Base-by-base conservation (phyloP, 1,140 invertebrate species). In the Tetragnatha versicolor region DNA sequence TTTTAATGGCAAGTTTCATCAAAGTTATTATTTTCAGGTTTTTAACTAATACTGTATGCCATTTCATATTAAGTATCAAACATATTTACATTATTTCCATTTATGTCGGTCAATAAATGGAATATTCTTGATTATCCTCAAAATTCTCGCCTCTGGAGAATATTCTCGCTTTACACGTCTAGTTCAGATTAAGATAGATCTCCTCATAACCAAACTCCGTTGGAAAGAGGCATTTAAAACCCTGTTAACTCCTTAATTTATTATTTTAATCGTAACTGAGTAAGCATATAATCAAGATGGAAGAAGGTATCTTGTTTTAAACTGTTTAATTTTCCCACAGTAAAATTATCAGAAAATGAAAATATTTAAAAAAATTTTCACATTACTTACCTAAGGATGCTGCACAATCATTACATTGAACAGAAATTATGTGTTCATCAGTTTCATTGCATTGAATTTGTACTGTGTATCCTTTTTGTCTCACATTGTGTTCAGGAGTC, bases 361-460 rank as follows among this genome's bases (percentile, higher is more conserved):
- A 22, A 9, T 53, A 53, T 6, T 53, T 53, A 53, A 53, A 53
- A 53, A 6, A 6, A 12, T 6, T 53, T 12, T 14, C 22, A n/a
- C 6, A 9, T 6, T 9, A 53, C 49, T 63, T 25, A 63, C 60
- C 60, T 22, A 39, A 63, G n/a, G 60, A 63, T 37, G 31, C 60
- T 37, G 60, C 60, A 63, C 60, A 63, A 63, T 63, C 60, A 25
- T 63, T 39, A 25, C 60, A 63, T 39, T 63, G 31, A 5, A 39
- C 60, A 20, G 35, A 63, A 25, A 63, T 4, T 3, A 63, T 39
- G 4, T 63, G 12, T 39, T 22, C 60, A 3, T 63, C 60, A 25
- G 3, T 39, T 39, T 63, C 60, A 63, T 63, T 39, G 9, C 7
- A 35, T 12, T 25, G 9, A 5, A 63, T 12, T 37, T 35, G 7